Base-by-base conservation (phyloP, 2,888 invertebrate genomes). In the Pristionchus exspectatus region DNA sequence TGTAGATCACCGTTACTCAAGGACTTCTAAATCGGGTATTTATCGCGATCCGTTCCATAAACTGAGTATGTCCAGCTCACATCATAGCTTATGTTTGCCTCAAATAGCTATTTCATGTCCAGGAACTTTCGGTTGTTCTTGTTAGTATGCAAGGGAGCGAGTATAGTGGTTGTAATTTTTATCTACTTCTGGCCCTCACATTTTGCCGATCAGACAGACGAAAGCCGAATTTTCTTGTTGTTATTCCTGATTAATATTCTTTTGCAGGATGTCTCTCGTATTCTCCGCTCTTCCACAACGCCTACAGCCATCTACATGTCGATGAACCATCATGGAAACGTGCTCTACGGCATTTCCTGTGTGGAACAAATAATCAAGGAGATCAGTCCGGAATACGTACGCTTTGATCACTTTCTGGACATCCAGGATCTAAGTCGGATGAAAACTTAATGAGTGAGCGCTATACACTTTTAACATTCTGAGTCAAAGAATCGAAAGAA, bases 271-370 rank as follows among this genome's bases (percentile, higher is more conserved):
- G 30, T 66, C 21, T 81, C 81, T 54, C 89, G 66, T 10, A 63
- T 89, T 24, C 63, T 89, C 10, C 81, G 30, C 9, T 33, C 54
- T 16, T 50, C 81, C 27, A 77, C 44, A 33, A 59, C 74, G 0
- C 92, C 93, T 14, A 92, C 94, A 0, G 93, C 93, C 59, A 90
- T 92, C 16, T 94, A 94, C 88, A 59, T 93, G 38, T 91, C 93
- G 0, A 90, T 94, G 24, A 93, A 93, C 87, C 90, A 91, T 18
- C 84, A 90, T n/a, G 94, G 94, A 30, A 92, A 92, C 88, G 91
- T 94, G 24, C 87, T 87, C 66, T 92, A 91, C 72, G 94, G 94
- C 27, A 90, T 93, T 50, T 91, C 91, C 14, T 92, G 91, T 14
- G 92, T 93, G 16, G 93, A 92, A 59, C 89, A 90, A 10, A 91